These are phyloP conservation scores for Drosophila cardini DNA, from an alignment of 1,140 invertebrate species.

Conservation along the genomic window DNA sequence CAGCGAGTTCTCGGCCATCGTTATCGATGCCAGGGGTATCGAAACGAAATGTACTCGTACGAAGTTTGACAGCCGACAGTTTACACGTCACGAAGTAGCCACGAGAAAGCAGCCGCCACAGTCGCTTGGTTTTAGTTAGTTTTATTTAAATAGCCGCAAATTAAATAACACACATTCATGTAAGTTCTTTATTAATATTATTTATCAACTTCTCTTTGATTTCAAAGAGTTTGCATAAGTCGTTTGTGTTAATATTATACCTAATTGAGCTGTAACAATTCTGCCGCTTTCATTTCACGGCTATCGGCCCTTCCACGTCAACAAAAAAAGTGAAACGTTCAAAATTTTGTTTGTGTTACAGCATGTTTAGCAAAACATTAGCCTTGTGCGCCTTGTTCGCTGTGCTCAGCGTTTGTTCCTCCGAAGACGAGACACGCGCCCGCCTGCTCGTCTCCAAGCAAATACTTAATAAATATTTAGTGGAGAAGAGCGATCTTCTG, in stretches of 20 bases:
- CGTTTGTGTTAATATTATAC: slow-evolving; percentile 12
- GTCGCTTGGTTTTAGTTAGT: slow-evolving; percentile 43
- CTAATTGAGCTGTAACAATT: not conserved
- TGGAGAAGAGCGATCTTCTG: slow-evolving; percentile 98
- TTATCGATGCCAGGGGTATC: slow-evolving; percentile 7
- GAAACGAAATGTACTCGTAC: slow-evolving; percentile 27
- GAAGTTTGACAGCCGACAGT: slow-evolving; percentile 70
- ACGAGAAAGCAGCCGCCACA: slow-evolving; percentile 64
- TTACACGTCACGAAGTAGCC: slow-evolving; percentile 77
- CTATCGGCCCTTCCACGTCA: slow-evolving; percentile 75
- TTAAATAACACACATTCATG: slow-evolving; percentile 54
- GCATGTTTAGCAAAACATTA: slow-evolving; percentile 74
- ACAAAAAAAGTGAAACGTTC: slow-evolving; percentile 71
- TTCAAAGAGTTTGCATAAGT: not conserved
- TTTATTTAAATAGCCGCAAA: slow-evolving; percentile 43
- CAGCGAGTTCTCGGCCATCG: not conserved
- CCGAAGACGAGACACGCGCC: slow-evolving; percentile 89
- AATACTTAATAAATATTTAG: slow-evolving; percentile 98
- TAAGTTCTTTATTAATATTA: slow-evolving; percentile 56
- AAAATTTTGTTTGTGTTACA: slow-evolving; percentile 39
- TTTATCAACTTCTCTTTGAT: not conserved
- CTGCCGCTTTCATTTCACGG: slow-evolving; percentile 11
- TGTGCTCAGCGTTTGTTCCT: slow-evolving; percentile 64
- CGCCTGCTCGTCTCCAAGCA: slow-evolving; percentile 93
- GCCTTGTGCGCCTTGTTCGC: slow-evolving; percentile 68